Conservation (phyloP, 2,113 vertebrate species). For the Mixornis gularis region DNA sequence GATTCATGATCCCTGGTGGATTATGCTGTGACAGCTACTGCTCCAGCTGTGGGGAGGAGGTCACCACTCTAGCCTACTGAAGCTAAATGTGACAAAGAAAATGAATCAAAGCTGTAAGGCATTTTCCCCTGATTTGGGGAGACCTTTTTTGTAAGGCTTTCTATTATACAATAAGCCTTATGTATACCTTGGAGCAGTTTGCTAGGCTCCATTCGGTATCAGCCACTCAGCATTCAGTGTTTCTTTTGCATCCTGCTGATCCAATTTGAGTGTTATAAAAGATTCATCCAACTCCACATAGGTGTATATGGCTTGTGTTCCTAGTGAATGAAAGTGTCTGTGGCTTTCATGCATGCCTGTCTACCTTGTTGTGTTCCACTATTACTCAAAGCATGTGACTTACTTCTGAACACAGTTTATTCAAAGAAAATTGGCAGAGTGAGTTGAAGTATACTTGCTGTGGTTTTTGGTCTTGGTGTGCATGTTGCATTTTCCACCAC, state of each 20-base stretch:
- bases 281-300: not conserved
- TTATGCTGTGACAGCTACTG: not conserved
- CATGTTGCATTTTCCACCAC: not conserved
- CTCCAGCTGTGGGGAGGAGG: not conserved
- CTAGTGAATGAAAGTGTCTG: not conserved
- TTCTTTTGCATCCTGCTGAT: not conserved
- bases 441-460: not conserved
- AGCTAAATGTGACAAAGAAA: not conserved
- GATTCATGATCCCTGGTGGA: not conserved
- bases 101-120: not conserved
- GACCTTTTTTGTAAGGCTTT: not conserved
- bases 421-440: not conserved
- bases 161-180: not conserved
- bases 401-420: not conserved
- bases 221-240: not conserved
- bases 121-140: not conserved
- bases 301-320: not conserved
- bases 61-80: not conserved
- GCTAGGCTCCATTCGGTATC: not conserved
- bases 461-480: not conserved
- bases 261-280: not conserved
- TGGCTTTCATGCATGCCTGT: not conserved
- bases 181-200: not conserved
- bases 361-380: not conserved
- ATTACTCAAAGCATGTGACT: not conserved